Evolutionary conservation across 2,797 vertebrate species (phyloP).

Genomic region (Danio albolineatus): DNA sequence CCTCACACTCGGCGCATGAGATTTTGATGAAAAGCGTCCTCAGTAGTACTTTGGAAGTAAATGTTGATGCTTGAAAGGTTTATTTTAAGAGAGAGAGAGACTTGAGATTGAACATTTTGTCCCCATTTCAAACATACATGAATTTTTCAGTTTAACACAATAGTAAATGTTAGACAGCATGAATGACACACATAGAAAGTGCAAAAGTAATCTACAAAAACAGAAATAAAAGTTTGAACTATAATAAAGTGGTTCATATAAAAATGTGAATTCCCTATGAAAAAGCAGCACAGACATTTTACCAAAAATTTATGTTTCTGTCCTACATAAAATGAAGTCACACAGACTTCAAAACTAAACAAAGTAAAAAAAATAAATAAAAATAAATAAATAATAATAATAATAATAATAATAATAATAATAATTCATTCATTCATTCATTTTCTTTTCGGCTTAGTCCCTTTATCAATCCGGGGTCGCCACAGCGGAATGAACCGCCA

Average conservation of each 20-base stretch:
- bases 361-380: no score
- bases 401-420: no score
- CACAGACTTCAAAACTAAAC: not conserved
- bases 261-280: no score
- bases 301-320: not conserved
- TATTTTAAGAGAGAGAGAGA: conserved; percentile 1
- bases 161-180: not conserved
- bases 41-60: not conserved
- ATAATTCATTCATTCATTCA: no score
- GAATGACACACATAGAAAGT: not conserved
- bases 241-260: no score
- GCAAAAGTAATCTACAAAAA: not conserved
- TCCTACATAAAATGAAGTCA: not conserved
- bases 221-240: not conserved
- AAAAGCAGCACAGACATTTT: not conserved
- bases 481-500: no score
- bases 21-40: conserved; percentile 7
- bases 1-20: not conserved
- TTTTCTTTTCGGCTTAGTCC: no score
- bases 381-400: no score
- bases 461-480: no score
- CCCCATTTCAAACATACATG: no score
- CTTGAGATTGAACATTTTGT: not conserved
- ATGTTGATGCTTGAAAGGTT: not conserved
- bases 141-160: not conserved